phyloP scores from a whole-genome alignment of 2,113 vertebrate species.

The Paramormyrops kingsleyae region DNA sequence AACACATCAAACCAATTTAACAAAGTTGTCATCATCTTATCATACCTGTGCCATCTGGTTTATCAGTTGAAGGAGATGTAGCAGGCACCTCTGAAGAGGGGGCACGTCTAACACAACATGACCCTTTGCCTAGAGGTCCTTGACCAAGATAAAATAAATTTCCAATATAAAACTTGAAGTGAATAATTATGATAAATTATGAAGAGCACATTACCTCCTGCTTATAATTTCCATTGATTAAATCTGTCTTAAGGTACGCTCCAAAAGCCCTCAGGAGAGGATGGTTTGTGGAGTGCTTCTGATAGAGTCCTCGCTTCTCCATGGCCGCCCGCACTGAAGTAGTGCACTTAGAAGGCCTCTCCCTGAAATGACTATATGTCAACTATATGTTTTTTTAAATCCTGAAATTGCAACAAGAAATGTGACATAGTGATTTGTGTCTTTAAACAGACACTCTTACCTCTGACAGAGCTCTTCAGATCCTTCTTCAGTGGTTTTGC shows the following conservation, averaged over 20 bases:
- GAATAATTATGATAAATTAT: neutral
- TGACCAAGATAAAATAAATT: neutral
- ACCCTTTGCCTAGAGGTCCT: neutral
- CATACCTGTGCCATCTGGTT: neutral
- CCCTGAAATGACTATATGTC: neutral
- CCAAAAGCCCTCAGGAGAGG: neutral
- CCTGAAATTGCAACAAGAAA: neutral
- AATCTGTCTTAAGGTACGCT: neutral
- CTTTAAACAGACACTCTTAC: neutral
- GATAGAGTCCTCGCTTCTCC: neutral
- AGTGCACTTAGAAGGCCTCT: neutral
- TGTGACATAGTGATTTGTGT: neutral
- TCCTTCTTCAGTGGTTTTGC: neutral
- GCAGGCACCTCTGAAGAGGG: neutral
- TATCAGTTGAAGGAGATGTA: neutral
- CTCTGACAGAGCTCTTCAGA: neutral
- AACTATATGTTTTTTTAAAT: neutral
- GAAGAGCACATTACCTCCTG: neutral
- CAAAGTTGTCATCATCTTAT: neutral
- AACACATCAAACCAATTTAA: neutral
- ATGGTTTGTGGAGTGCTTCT: neutral
- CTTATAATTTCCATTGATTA: neutral
- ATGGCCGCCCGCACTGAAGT: neutral
- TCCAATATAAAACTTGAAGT: neutral
- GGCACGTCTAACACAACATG: neutral